These are phyloP conservation scores for Thaleichthys pacificus DNA, from an alignment of 2,797 vertebrate species.

Conservation along the genomic window DNA sequence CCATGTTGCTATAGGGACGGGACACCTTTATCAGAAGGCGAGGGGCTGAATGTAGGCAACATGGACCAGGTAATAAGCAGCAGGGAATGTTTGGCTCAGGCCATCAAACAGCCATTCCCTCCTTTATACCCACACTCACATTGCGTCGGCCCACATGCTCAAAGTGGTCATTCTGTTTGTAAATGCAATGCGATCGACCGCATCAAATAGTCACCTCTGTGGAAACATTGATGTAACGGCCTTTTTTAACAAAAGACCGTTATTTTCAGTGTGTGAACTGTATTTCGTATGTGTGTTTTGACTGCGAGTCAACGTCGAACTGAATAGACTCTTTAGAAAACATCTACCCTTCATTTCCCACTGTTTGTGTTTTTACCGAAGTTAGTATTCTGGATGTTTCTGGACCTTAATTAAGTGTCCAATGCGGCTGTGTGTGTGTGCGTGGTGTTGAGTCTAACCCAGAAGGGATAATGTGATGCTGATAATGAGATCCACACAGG, in stretches of 20 bases:
- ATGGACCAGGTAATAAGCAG: constrained; percentile 41
- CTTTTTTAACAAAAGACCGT: no score
- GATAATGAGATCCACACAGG: constrained; percentile 1
- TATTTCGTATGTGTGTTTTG: no score
- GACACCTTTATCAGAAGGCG: constrained; percentile 25
- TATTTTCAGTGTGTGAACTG: no score
- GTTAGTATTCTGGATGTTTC: constrained; percentile 32
- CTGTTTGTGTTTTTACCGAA: constrained; percentile 42
- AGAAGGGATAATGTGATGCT: neutral
- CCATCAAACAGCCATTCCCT: constrained; percentile 54
- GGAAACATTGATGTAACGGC: no score
- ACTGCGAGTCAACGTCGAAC: no score
- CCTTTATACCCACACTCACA: constrained; percentile 42
- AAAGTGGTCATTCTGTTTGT: constrained; percentile 51
- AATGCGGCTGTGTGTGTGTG: constrained; percentile 1
- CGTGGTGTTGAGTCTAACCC: neutral
- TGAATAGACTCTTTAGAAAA: no score
- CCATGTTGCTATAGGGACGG: constrained; percentile 18
- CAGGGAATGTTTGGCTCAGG: constrained; percentile 48
- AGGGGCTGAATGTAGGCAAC: constrained; percentile 42
- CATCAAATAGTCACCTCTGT: constrained; percentile 28
- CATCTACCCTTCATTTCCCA: neutral
- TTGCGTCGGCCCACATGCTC: constrained; percentile 46
- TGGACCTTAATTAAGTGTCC: constrained; percentile 39
- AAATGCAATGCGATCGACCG: constrained; percentile 36